These are phyloP conservation scores for Caenorhabditis sp. DNA, from an alignment of 2,888 invertebrate species.

Conservation along the genomic window DNA sequence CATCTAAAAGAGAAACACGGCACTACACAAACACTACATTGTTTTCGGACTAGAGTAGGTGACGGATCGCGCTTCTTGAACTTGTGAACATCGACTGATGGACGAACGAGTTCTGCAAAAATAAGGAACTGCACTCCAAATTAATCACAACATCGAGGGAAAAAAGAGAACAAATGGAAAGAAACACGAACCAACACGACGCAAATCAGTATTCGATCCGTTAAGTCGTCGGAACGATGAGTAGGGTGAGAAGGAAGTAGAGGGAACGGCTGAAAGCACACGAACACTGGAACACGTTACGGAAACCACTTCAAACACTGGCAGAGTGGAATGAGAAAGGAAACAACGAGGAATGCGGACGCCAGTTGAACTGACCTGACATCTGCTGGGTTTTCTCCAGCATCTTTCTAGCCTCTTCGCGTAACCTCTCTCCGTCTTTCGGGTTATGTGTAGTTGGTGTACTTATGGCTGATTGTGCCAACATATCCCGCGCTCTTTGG, in stretches of 20 bases:
- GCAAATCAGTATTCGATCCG: slow-evolving; percentile 61
- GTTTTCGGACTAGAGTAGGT: slow-evolving; percentile 76
- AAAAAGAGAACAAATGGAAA: background rate
- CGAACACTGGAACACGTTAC: background rate
- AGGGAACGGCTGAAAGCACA: slow-evolving; percentile 47
- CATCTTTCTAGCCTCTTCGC: slow-evolving; percentile 70
- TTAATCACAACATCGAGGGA: background rate
- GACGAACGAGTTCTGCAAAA: slow-evolving; percentile 73
- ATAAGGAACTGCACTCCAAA: slow-evolving; percentile 2
- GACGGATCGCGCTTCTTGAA: slow-evolving; percentile 78
- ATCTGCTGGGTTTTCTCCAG: slow-evolving; percentile 54
- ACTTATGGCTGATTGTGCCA: slow-evolving; percentile 63
- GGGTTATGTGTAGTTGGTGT: slow-evolving; percentile 8
- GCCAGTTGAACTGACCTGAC: slow-evolving; percentile 7
- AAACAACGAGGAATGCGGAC: background rate
- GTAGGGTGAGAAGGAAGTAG: slow-evolving; percentile 32
- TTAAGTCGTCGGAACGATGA: slow-evolving; percentile 36
- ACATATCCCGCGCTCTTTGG: slow-evolving; percentile 71
- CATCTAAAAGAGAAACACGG: slow-evolving; percentile 16
- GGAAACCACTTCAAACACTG: slow-evolving; percentile 8
- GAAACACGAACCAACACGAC: slow-evolving; percentile 61
- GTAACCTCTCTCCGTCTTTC: slow-evolving; percentile 59
- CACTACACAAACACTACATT: slow-evolving; percentile 67
- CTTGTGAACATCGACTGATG: slow-evolving; percentile 69
- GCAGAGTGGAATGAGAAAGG: background rate